phyloP scores from a whole-genome alignment of 2,888 invertebrate species.

The Ecdyonurus torrentis region DNA sequence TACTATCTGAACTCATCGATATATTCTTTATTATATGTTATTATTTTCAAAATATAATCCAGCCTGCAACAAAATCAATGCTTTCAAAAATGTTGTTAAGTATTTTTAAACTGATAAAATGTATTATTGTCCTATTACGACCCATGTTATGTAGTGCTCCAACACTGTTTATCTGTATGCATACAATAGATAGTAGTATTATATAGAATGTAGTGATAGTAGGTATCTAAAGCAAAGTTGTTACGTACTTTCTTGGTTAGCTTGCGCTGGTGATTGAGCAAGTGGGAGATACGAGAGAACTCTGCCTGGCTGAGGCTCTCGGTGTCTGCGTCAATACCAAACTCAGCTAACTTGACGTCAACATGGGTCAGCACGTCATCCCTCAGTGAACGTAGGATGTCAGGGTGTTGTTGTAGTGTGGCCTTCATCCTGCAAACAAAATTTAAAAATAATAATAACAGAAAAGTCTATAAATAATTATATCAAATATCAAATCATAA shows the following conservation, averaged over 20 bases:
- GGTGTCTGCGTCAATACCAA: slow-evolving; percentile 5
- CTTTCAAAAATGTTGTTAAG: too few relatives aligned
- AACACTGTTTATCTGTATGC: too few relatives aligned
- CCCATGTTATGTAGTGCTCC: too few relatives aligned
- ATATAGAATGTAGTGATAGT: too few relatives aligned
- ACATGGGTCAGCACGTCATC: slow-evolving; percentile 3
- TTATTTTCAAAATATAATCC: neutral
- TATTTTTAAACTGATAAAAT: too few relatives aligned
- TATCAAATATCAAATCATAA: too few relatives aligned
- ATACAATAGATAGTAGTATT: too few relatives aligned
- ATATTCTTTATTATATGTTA: neutral
- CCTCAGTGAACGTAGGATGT: neutral
- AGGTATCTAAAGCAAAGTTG: too few relatives aligned
- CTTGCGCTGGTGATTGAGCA: neutral
- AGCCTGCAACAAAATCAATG: neutral
- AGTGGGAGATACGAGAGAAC: neutral
- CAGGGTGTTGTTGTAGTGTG: neutral
- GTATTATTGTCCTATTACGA: too few relatives aligned
- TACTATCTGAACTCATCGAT: too few relatives aligned
- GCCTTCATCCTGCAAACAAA: slow-evolving; percentile 3
- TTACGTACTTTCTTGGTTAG: neutral
- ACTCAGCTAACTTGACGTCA: neutral
- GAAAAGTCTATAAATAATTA: too few relatives aligned
- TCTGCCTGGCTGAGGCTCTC: neutral
- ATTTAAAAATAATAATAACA: too few relatives aligned